Conservation (phyloP, 1,140 invertebrate species). For the Samia ricini region DNA sequence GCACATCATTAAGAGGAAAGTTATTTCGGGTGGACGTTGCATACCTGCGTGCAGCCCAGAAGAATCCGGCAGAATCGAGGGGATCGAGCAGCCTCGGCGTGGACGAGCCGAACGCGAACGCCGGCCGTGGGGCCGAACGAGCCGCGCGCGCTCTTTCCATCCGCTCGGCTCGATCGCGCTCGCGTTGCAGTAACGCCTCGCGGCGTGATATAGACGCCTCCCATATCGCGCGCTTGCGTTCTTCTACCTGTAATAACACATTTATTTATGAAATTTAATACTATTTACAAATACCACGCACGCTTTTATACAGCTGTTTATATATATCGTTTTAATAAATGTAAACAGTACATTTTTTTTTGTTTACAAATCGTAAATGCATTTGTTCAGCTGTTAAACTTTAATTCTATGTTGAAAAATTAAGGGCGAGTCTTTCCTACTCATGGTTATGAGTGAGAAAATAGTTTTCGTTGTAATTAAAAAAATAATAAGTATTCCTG, state of each 20-base stretch:
- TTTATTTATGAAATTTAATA: background rate
- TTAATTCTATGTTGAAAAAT: too few relatives aligned
- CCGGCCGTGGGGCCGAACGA: slow-evolving; percentile 86
- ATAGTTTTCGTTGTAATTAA: too few relatives aligned
- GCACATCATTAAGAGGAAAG: background rate
- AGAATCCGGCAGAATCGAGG: slow-evolving; percentile 86
- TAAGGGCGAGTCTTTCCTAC: too few relatives aligned
- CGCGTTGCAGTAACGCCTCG: slow-evolving; percentile 90
- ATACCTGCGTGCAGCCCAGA: slow-evolving; percentile 88
- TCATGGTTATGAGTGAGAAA: too few relatives aligned
- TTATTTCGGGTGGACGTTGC: background rate
- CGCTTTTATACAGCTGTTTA: too few relatives aligned
- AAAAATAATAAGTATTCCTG: too few relatives aligned
- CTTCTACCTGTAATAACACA: slow-evolving; percentile 84
- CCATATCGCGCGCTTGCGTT: slow-evolving; percentile 91
- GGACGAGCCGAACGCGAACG: slow-evolving; percentile 93
- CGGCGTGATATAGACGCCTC: slow-evolving; percentile 91
- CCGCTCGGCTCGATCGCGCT: slow-evolving; percentile 89
- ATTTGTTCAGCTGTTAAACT: too few relatives aligned
- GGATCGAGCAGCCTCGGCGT: slow-evolving; percentile 92
- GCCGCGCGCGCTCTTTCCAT: slow-evolving; percentile 90
- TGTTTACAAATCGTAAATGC: too few relatives aligned
- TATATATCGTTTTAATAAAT: background rate
- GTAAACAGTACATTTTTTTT: background rate
- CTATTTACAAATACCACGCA: too few relatives aligned